Evolutionary conservation across 2,113 vertebrate species (phyloP).

Genomic region (Tachysurus vachellii): DNA sequence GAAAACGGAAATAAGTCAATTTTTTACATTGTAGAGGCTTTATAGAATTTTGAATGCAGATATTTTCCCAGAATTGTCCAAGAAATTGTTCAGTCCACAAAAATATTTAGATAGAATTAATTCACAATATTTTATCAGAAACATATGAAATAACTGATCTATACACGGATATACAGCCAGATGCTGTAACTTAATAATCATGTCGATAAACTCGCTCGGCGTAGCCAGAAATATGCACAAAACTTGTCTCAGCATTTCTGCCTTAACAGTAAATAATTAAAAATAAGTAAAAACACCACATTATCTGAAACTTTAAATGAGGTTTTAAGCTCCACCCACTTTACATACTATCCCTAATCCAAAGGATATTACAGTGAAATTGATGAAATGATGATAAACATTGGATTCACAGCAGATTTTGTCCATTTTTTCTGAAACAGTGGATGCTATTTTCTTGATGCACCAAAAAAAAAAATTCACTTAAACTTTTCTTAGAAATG

Average conservation of each 20-base stretch:
- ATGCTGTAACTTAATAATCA: not conserved
- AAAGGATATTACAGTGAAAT: not conserved
- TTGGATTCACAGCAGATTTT: not conserved
- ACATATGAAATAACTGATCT: not conserved
- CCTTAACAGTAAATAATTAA: not conserved
- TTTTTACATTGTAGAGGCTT: not conserved
- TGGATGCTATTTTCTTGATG: not conserved
- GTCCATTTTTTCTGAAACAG: not conserved
- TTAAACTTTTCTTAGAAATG: not conserved
- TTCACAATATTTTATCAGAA: not conserved
- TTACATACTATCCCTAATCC: not conserved
- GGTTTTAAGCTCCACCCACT: not conserved
- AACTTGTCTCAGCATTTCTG: not conserved
- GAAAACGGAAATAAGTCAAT: not conserved
- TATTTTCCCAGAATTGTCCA: not conserved
- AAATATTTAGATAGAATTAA: no score
- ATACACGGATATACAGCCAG: not conserved
- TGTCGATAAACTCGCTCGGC: not conserved
- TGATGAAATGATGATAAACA: not conserved
- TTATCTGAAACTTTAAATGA: not conserved
- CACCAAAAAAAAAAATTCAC: not conserved
- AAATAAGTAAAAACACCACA: not conserved
- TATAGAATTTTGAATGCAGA: not conserved
- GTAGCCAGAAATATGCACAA: not conserved
- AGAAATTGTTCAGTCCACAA: not conserved